Evolutionary conservation across 2,113 vertebrate species (phyloP).

Genomic region (Cariama cristata): DNA sequence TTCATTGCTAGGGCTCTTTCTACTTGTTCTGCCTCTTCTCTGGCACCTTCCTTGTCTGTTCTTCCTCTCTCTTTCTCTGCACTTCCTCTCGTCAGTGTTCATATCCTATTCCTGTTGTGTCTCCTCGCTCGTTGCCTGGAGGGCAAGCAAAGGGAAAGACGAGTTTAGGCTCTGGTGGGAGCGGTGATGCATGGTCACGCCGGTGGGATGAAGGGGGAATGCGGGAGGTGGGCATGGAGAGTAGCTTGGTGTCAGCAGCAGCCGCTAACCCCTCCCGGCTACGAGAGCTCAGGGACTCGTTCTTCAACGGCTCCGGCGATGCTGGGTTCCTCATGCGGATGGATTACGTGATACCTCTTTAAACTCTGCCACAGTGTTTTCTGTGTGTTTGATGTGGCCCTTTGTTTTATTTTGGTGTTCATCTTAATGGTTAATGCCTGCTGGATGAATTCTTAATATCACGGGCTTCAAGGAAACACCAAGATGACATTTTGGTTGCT

Average conservation of each 20-base stretch:
- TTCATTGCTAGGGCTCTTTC: neutral
- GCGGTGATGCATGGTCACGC: rapidly evolving
- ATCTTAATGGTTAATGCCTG: too few species aligned
- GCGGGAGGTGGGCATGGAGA: neutral
- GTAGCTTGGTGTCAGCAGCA: rapidly evolving
- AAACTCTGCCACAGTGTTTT: neutral
- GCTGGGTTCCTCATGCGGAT: rapidly evolving
- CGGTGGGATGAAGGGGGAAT: neutral
- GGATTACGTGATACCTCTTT: neutral
- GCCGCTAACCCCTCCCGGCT: rapidly evolving
- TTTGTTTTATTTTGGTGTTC: neutral
- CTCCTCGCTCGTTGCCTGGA: neutral
- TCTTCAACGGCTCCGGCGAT: neutral
- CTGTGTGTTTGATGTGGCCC: neutral
- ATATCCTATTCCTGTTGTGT: rapidly evolving
- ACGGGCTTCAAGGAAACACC: neutral
- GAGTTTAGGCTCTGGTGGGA: neutral
- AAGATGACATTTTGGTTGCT: neutral
- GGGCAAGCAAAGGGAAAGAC: neutral
- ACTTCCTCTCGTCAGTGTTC: rapidly evolving
- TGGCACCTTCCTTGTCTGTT: neutral
- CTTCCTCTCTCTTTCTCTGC: neutral
- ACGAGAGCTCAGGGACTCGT: rapidly evolving
- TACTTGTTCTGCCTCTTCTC: neutral
- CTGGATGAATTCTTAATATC: neutral